Evolutionary conservation across 2,888 invertebrate species (phyloP).

Genomic region (Atherix ibis): DNA sequence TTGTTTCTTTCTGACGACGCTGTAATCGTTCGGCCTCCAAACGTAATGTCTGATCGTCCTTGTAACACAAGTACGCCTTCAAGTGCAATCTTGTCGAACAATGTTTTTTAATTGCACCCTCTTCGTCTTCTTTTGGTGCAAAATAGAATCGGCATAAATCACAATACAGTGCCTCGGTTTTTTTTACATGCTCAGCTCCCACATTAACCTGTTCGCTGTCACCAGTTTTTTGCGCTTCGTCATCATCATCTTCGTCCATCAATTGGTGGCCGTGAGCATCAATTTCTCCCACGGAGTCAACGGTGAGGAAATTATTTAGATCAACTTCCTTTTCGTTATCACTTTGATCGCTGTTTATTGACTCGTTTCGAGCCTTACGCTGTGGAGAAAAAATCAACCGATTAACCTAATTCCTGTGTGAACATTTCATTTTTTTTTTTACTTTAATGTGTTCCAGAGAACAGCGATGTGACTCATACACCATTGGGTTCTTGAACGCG

Average conservation of each 20-base stretch:
- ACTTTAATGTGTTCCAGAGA: conserved; percentile 69
- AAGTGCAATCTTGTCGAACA: conserved; percentile 62
- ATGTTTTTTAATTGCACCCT: conserved; percentile 49
- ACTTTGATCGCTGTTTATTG: conserved; percentile 39
- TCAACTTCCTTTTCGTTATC: conserved; percentile 58
- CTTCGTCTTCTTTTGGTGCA: conserved; percentile 43
- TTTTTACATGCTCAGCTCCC: conserved; percentile 61
- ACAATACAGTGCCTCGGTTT: conserved; percentile 64
- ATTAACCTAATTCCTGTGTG: too few species aligned
- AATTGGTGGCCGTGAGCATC: conserved; percentile 52
- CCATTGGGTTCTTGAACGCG: conserved; percentile 69
- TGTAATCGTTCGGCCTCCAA: conserved; percentile 55
- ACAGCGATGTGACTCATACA: conserved; percentile 69
- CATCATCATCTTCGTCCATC: conserved; percentile 36
- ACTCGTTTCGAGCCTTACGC: conserved; percentile 43
- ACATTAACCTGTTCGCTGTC: conserved; percentile 55
- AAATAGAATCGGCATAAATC: conserved; percentile 64
- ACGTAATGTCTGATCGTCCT: conserved; percentile 58
- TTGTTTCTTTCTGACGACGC: conserved; percentile 36
- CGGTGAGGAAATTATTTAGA: conserved; percentile 70
- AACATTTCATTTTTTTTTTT: conserved; percentile 11
- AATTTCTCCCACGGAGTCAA: conserved; percentile 77
- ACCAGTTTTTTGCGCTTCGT: conserved; percentile 39
- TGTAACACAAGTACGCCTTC: conserved; percentile 58
- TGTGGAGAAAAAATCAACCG: too few species aligned